Evolutionary conservation across 2,888 invertebrate genomes (phyloP), one percentile per base, ranked within the genome.

Genomic region (Matsumyia berberina): DNA sequence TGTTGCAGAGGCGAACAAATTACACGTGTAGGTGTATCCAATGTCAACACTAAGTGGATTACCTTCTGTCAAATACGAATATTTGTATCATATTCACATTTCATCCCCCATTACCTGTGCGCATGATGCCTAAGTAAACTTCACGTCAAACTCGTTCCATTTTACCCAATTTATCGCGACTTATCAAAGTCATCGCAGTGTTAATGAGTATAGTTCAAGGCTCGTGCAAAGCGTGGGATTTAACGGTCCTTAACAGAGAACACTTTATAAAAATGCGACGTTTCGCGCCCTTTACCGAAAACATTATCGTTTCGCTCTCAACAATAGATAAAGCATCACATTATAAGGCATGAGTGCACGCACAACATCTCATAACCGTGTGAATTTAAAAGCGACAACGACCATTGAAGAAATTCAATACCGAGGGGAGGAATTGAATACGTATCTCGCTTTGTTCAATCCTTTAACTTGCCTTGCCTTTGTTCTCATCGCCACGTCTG

Each of bases 311-410:
- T 35, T 17, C 17, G 2, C 11, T 55, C 35, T 55, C 35, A 35
- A 35, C 35, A 55, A 35, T 35, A 19, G 55, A 35, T 11, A 11
- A 55, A 55, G 19, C 55, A n/a, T 11, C 35, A 11, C 35, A 35
- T 55, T 55, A 55, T 55, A 8, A 12, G 15, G 31, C 31, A 53
- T 53, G 53, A 53, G 53, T 53, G 53, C 31, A 31, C 53, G 53
- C 53, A 31, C 12, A 53, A 53, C 7, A 53, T 12, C 31, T 53
- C 31, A 31, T 31, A 53, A 53, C 12, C 53, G 12, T 29, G 31
- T 51, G 31, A 53, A 31, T 24, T 53, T 31, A 55, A 19, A 35
- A 15, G 11, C 15, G 35, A 35, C 15, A 17, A 35, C 15, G 5
- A 35, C 19, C 55, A 35, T 19, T 55, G n/a, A 55, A 55, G 17